Evolutionary conservation across 2,888 invertebrate genomes (phyloP).

Genomic region (Eupithecia exiguata): DNA sequence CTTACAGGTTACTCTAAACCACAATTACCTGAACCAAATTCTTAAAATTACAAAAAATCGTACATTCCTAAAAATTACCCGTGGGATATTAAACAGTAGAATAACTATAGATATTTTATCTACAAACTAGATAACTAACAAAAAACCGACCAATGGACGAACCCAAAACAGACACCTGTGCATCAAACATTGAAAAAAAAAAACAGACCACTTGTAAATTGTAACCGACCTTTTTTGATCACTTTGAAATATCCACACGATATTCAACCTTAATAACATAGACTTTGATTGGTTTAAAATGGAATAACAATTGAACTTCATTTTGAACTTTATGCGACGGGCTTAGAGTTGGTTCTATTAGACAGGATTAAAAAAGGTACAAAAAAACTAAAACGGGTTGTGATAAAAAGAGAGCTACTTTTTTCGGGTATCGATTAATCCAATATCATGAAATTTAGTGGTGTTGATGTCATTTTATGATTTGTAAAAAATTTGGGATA

Average conservation of each 20-base stretch:
- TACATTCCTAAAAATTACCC: neutral
- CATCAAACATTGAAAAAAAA: constrained; percentile 32
- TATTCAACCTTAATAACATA: constrained; percentile 23
- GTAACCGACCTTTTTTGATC: constrained; percentile 18
- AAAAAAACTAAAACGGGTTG: constrained; percentile 60
- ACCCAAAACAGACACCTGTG: constrained; percentile 39
- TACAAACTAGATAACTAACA: constrained; percentile 26
- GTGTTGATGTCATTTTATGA: constrained; percentile 6
- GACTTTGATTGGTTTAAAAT: neutral
- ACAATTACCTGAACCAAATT: too few species aligned
- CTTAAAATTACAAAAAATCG: too few species aligned
- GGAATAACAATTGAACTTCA: neutral
- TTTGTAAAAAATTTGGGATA: neutral
- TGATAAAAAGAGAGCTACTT: constrained; percentile 62
- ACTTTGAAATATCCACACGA: neutral
- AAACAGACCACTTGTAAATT: constrained; percentile 29
- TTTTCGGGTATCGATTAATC: constrained; percentile 45
- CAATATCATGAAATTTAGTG: constrained; percentile 1
- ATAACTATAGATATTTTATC: constrained; percentile 18
- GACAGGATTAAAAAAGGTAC: constrained; percentile 35
- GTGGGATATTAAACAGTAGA: neutral
- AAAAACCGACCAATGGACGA: constrained; percentile 30
- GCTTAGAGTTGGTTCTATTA: neutral
- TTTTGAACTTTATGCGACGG: neutral
- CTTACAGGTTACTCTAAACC: too few species aligned